Conservation (phyloP, 2,797 vertebrate species). For the Menidia menidia region DNA sequence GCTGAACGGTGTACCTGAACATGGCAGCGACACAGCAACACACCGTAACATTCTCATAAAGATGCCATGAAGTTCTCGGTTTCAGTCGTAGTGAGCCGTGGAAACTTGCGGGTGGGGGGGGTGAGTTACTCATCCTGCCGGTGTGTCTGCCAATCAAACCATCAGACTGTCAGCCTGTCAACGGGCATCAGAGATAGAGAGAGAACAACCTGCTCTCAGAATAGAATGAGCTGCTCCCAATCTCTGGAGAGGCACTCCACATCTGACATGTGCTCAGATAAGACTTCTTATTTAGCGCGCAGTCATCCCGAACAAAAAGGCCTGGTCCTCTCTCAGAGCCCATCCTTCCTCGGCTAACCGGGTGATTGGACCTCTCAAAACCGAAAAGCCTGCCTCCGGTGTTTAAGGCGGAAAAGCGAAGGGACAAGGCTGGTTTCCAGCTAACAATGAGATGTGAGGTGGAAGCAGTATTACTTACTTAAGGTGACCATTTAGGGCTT, state of each 20-base stretch:
- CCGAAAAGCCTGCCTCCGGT: slow-evolving; percentile 36
- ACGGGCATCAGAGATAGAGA: slow-evolving; percentile 41
- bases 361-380: neutral
- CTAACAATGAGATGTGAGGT: slow-evolving; percentile 78
- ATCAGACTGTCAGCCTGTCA: slow-evolving; percentile 47
- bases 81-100: neutral
- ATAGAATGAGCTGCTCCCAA: slow-evolving; percentile 46
- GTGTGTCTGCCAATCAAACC: slow-evolving; percentile 55
- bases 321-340: slow-evolving; percentile 24
- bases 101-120: neutral
- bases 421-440: slow-evolving; percentile 80
- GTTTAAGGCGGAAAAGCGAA: slow-evolving; percentile 52
- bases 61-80: neutral
- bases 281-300: slow-evolving; percentile 5
- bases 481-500: no score
- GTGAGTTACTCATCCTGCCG: slow-evolving; percentile 37
- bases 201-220: slow-evolving; percentile 53
- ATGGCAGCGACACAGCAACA: slow-evolving; percentile 8
- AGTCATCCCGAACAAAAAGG: neutral
- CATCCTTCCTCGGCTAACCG: slow-evolving; percentile 10
- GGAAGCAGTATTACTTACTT: slow-evolving; percentile 45
- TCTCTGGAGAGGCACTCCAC: slow-evolving; percentile 40
- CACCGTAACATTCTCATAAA: slow-evolving; percentile 8
- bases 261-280: slow-evolving; percentile 37
- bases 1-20: neutral